Evolutionary conservation across 2,888 invertebrate genomes (phyloP), one percentile per base, ranked within the genome.

Genomic region (Ceramica pisi): DNA sequence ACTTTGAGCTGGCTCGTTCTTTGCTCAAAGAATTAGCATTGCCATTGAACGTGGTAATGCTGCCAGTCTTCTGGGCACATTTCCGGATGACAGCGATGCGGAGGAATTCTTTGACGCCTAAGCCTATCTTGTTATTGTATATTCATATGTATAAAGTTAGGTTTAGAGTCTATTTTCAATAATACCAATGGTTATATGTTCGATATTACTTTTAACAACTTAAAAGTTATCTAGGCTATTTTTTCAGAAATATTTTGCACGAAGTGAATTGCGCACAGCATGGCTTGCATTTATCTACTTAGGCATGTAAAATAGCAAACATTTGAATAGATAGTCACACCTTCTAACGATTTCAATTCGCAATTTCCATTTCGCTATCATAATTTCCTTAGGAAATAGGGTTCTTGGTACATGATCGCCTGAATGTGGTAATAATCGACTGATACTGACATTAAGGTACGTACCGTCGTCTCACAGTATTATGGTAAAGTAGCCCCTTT

Each of bases 381-480:
- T 48, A 53, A 67, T 71, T 78, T 77, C 55, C 66, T 51, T 38
- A 19, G 65, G 50, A 69, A 82, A 82, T 82, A 69, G 80, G 72
- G 51, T 68, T 44, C 66, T 80, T 51, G 23, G 63, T 35, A 64
- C 72, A 72, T 66, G 48, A 71, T 60, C 53, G 63, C 60, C 10
- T 61, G 26, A 72, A 67, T 71, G 72, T 60, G 57, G 80, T 56
- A 70, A 79, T 82, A 79, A 79, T 79, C 71, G 85, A 64, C 62
- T 73, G 83, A 83, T 77, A 83, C 74, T 70, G 62, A 53, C 81
- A 85, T 85, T 76, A 85, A 81, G 78, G 74, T 85, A 62, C 80
- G 59, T 35, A 69, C 41, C 72, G 38, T 44, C 70, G 59, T 63
- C 62, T 71, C 44, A 65, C 60, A 75, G 71, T 64, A 69, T 78